These are phyloP conservation scores for Microhierax caerulescens DNA, from an alignment of 2,797 vertebrate species.

Conservation along the genomic window DNA sequence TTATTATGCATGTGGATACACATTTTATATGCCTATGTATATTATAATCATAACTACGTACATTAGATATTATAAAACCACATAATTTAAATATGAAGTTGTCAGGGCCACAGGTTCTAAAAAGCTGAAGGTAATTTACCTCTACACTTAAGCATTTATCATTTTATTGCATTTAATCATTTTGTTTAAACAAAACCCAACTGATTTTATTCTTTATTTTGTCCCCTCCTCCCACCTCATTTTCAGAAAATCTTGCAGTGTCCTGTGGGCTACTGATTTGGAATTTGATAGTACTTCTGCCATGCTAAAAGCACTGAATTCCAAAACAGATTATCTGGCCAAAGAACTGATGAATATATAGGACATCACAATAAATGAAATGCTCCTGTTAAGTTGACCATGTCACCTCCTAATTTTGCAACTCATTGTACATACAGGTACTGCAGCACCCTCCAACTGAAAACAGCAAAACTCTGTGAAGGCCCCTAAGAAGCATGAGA, in stretches of 20 bases:
- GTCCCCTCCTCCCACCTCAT: fast-evolving
- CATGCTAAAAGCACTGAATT: background rate
- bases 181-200: background rate
- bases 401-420: background rate
- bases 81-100: background rate
- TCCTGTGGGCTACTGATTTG: background rate
- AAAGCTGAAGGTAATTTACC: background rate
- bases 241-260: background rate
- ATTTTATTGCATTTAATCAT: background rate
- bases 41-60: background rate
- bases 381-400: background rate
- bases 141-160: background rate
- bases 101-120: background rate
- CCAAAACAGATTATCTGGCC: background rate
- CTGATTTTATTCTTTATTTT: background rate
- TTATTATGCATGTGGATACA: background rate
- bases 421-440: background rate
- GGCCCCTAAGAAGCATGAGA: background rate
- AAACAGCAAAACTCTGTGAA: background rate
- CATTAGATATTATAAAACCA: background rate
- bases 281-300: background rate
- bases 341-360: background rate
- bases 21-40: background rate
- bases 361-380: background rate
- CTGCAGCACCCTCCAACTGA: background rate